phyloP scores from a whole-genome alignment of 2,113 vertebrate genomes.

The Rhegmatorhina hoffmannsi region DNA sequence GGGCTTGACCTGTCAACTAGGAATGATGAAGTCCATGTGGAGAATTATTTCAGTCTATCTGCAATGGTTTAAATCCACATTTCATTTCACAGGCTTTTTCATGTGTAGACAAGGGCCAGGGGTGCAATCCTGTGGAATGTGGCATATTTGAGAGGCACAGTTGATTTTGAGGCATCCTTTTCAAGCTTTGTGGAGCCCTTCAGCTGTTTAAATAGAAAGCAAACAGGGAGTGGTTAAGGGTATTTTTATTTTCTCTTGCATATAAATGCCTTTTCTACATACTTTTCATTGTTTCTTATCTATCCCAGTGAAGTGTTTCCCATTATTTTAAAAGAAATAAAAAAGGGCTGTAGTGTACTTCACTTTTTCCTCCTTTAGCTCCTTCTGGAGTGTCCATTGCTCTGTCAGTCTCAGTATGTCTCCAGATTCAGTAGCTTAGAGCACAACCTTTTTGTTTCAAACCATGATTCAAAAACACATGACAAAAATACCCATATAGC shows the following conservation, averaged over 20 bases:
- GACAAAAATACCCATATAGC: neutral
- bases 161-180: neutral
- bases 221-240: neutral
- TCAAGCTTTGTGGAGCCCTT: neutral
- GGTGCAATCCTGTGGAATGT: neutral
- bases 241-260: neutral
- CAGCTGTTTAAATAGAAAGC: constrained; percentile 31
- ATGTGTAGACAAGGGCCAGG: neutral
- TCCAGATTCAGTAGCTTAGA: neutral
- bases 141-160: neutral
- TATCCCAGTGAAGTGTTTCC: neutral
- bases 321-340: neutral
- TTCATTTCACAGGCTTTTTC: neutral
- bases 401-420: neutral
- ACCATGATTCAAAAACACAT: neutral
- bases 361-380: neutral
- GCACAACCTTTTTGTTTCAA: neutral
- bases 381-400: neutral
- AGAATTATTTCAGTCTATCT: neutral
- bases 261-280: neutral
- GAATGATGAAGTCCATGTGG: neutral
- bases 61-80: neutral
- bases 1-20: neutral
- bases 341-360: neutral
- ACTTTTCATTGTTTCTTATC: neutral